Percentiles rank a stretch among this genome's conserved stretches.
phyloP scores from a whole-genome alignment of 1,140 invertebrate species.

The Drosophila repleta region DNA sequence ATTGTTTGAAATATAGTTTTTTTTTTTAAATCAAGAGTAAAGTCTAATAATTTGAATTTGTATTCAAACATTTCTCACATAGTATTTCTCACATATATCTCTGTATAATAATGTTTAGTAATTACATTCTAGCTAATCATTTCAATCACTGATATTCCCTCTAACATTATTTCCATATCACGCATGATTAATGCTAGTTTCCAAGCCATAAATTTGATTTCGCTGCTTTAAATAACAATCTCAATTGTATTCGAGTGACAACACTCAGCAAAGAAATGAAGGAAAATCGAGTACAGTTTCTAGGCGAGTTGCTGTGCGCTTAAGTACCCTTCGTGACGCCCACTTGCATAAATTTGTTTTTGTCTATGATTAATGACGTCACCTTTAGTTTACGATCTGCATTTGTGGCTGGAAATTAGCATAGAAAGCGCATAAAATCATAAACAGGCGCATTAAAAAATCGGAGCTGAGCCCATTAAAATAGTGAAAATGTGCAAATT shows the following conservation, averaged over 20 bases:
- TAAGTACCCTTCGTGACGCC: constrained; percentile 40
- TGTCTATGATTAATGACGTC: constrained; percentile 73
- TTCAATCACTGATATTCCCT: no score
- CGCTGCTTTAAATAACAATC: constrained; percentile 12
- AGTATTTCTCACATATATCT: no score
- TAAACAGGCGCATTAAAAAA: constrained; percentile 76
- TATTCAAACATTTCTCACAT: no score
- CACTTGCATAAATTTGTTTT: constrained; percentile 34
- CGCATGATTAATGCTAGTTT: not conserved
- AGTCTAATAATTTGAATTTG: no score
- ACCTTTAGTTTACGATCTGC: constrained; percentile 57
- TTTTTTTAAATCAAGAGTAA: no score
- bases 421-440: constrained; percentile 80
- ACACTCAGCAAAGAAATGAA: not conserved
- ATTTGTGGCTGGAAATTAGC: constrained; percentile 52
- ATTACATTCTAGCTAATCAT: no score
- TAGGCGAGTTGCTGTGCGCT: constrained; percentile 14
- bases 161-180: not conserved
- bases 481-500: constrained; percentile 83
- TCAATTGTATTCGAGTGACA: not conserved
- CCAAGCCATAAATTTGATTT: not conserved
- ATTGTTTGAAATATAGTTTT: no score
- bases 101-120: no score
- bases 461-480: constrained; percentile 57
- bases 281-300: constrained; percentile 9